Percentiles rank a stretch among this genome's conserved stretches.
Evolutionary conservation across 2,797 vertebrate genomes (phyloP).

Genomic region (Denticeps clupeoides): DNA sequence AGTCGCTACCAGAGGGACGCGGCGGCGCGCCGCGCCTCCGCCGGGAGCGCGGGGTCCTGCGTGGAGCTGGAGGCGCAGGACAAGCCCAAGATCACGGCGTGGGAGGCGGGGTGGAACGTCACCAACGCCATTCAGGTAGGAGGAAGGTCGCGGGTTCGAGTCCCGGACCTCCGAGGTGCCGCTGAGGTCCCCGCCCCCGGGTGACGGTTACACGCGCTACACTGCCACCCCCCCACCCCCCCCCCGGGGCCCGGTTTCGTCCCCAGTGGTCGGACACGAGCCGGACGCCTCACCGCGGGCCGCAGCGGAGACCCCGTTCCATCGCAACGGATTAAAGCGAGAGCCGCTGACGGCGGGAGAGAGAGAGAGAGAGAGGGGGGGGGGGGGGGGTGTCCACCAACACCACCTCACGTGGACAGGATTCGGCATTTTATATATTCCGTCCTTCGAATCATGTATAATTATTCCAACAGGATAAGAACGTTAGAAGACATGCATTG

Average conservation of each 20-base stretch:
- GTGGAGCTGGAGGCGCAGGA: conserved; percentile 63
- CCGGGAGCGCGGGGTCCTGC: conserved; percentile 64
- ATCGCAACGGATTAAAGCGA: conserved; percentile 2
- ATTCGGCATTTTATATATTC: no score
- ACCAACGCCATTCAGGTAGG: conserved; percentile 94
- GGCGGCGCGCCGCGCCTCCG: conserved; percentile 57
- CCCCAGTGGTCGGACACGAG: no score
- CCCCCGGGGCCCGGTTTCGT: no score
- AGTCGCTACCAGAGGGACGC: conserved; percentile 85
- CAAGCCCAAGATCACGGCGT: conserved; percentile 84
- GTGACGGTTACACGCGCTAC: no score
- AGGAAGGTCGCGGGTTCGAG: no score
- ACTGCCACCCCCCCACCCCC: no score
- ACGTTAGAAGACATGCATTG: no score
- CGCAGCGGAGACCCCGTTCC: not conserved
- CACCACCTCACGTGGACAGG: no score
- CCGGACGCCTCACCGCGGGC: not conserved
- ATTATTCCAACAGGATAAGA: no score
- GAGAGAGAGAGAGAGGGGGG: conserved; percentile 6
- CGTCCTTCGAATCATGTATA: no score
- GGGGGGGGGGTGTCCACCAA: conserved; percentile 43
- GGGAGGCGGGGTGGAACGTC: conserved; percentile 97
- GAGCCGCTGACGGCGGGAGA: conserved; percentile 2
- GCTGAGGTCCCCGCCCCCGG: no score
- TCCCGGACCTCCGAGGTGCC: no score